Evolutionary conservation across 2,113 vertebrate genomes (phyloP), one percentile per base, ranked within the genome.

Genomic region (Xiphophorus maculatus): DNA sequence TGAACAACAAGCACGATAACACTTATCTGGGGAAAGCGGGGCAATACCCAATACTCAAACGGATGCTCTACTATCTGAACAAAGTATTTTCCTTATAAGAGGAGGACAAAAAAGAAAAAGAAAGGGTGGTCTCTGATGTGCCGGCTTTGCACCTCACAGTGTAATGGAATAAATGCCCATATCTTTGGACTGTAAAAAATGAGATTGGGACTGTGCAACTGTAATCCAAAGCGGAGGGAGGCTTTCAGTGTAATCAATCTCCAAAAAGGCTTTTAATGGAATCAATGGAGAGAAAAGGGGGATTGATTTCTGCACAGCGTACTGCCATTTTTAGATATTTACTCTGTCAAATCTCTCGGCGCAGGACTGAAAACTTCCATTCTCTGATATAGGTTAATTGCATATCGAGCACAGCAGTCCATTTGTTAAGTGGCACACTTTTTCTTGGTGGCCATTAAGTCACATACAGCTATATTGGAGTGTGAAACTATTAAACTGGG

Each of bases 211-310:
- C 77, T 78, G 76, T 84, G 88, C 79, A 87, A 84, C 81, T 90
- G 92, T 92, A 93, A 93, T 92, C 87, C 81, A 80, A 91, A 84
- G 85, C 88, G 76, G 83, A 90, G 86, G 83, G 82, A 92, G 84
- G 90, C 91, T 94, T 94, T 93, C 85, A 92, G 89, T 84, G 90
- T 89, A 92, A 94, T 94, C 93, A 93, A 93, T 94, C 92, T 94
- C 89, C 89, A 94, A 94, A 94, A 93, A 93, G 90, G 88, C 92
- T 94, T 92, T 93, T 94, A 94, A 94, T 93, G 93, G 90, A 94
- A 94, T 94, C 93, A 93, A 94, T 94, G 92, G 84, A 87, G 87
- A 89, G 89, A 92, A 87, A 77, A 58, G 17, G 54, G 79, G 91
- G 86, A 94, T 94, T 90, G 93, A 94, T 94, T 90, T 87, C 86